phyloP scores from a whole-genome alignment of 2,113 vertebrate genomes.

The Dissostichus mawsoni region DNA sequence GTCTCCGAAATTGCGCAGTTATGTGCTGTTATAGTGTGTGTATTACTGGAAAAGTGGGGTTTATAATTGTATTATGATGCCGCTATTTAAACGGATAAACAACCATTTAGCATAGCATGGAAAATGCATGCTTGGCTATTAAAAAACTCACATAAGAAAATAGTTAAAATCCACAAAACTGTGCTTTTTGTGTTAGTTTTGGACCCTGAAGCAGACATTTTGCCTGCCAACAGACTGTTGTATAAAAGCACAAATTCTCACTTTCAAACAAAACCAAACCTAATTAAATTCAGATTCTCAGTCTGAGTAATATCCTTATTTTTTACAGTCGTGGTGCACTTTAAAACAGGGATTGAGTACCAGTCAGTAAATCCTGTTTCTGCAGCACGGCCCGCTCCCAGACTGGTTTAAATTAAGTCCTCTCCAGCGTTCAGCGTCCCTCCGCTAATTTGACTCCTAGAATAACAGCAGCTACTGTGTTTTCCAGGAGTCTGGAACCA shows the following conservation, averaged over 20 bases:
- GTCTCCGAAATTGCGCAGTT: constrained; percentile 40
- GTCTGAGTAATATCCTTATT: constrained; percentile 24
- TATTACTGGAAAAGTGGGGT: constrained; percentile 32
- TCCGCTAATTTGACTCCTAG: constrained; percentile 73
- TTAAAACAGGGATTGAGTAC: constrained; percentile 24
- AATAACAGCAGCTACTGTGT: constrained; percentile 81
- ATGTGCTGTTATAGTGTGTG: constrained; percentile 33
- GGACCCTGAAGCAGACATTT: constrained; percentile 36
- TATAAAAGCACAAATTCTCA: constrained; percentile 40
- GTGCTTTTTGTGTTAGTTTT: constrained; percentile 49
- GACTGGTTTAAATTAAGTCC: constrained; percentile 67
- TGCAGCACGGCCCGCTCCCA: constrained; percentile 19
- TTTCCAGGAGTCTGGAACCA: constrained; percentile 72
- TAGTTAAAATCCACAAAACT: constrained; percentile 6
- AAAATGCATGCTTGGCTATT: constrained; percentile 1
- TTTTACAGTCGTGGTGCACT: constrained; percentile 9
- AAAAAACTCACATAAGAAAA: background rate
- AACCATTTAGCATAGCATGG: background rate
- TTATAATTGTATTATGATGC: constrained; percentile 45
- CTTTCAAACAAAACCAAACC: constrained; percentile 43
- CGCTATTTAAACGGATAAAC: constrained; percentile 30
- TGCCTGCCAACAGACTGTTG: constrained; percentile 40
- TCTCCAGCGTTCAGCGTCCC: constrained; percentile 44
- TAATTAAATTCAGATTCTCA: constrained; percentile 50
- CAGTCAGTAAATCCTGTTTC: constrained; percentile 57